phyloP scores from a whole-genome alignment of 2,797 vertebrate genomes.

The Clarias fuscus region DNA sequence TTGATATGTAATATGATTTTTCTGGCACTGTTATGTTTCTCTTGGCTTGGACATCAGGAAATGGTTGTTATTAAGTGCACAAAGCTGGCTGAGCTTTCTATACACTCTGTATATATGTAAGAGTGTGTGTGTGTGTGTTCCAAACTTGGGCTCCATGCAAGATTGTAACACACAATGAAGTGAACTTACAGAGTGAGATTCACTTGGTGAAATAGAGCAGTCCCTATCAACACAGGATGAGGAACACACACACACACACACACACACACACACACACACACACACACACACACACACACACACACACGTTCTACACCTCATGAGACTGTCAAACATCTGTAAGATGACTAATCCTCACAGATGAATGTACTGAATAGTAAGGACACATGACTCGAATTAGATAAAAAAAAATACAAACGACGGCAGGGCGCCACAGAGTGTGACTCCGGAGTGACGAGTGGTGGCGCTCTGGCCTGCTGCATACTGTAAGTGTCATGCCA shows the following conservation, averaged over 20 bases:
- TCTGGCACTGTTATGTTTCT: constrained; percentile 45
- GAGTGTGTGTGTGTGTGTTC: constrained; percentile 24
- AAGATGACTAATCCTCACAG: neutral
- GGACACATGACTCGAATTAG: neutral
- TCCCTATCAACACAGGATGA: constrained; percentile 41
- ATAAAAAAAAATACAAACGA: neutral
- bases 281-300: constrained; percentile 25
- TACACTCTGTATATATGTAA: constrained; percentile 11
- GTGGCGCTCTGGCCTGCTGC: neutral
- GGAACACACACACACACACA: constrained; percentile 17
- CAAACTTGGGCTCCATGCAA: constrained; percentile 18
- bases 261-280: constrained; percentile 27
- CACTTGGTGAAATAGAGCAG: constrained; percentile 38
- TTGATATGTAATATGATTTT: constrained; percentile 48
- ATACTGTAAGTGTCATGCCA: neutral
- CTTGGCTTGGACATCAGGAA: constrained; percentile 54
- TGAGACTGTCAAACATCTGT: neutral
- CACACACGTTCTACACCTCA: constrained; percentile 39
- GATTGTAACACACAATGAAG: constrained; percentile 20
- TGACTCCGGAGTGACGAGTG: neutral
- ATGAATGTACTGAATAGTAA: neutral
- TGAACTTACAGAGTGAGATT: constrained; percentile 36
- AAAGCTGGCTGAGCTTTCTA: constrained; percentile 41
- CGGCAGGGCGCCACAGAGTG: neutral
- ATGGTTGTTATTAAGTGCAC: constrained; percentile 53